Evolutionary conservation across 2,888 invertebrate genomes (phyloP), one percentile per base, ranked within the genome.

Genomic region (Sesamia inferens): DNA sequence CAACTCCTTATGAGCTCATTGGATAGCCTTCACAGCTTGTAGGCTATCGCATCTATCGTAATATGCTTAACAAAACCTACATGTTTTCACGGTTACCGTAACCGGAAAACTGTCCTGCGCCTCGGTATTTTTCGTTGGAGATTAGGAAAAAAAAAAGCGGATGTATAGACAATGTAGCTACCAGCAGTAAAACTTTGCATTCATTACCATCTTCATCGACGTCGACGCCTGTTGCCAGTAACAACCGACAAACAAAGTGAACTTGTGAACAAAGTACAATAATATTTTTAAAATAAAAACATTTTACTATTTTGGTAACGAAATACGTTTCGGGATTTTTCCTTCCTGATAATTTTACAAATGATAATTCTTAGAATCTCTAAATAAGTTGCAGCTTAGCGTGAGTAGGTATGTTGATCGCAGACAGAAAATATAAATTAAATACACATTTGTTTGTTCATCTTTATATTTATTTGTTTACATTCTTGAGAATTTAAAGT

Each of bases 171-270:
- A 31, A 31, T 31, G 31, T 14, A 61, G 31, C 14, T 39, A 48
- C 24, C 16, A 63, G 22, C 7, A 74, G 3, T 19, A 54, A 54
- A 64, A 31, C 59, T 44, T 6, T 51, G 19, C 11, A 31, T 16
- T 47, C 51, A 31, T 42, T 22, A 19, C 10, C n/a, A n/a, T 39
- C 47, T 61, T 79, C 24, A 16, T 1, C 31, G 31, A 31, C 31
- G 3, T 55, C 16, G 31, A 62, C 68, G 65, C 70, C 48, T 61
- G 83, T 85, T 78, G 76, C 73, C 64, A 73, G 24, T 78, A 81
- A 74, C 76, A 87, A 85, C 85, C 48, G 55, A 51, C 55, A 80
- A 87, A 78, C 74, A 78, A 74, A 80, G 74, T 42, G 42, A 44
- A 31, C 31, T 74, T 80, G 74, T 80, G 81, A 74, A 51, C 3